Percentiles rank a stretch among this genome's conserved stretches.
Evolutionary conservation across 2,113 vertebrate genomes (phyloP).

Genomic region (Monarcha castaneiventris): DNA sequence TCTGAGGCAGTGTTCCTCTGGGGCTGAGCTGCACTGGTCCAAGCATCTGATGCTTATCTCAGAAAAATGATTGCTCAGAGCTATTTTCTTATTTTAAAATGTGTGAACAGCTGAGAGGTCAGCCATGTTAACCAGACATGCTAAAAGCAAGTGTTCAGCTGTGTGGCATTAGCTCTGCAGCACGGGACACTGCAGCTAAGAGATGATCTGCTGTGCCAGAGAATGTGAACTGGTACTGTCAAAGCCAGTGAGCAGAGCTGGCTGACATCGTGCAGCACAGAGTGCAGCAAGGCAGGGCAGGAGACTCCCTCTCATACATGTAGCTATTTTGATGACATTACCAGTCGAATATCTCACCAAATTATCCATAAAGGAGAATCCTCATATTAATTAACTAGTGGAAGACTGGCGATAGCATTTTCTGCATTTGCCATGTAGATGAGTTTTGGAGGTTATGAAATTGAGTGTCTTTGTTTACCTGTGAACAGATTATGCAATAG

Average conservation of each 20-base stretch:
- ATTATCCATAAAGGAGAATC: neutral
- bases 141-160: slow-evolving; percentile 1
- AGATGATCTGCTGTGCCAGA: neutral
- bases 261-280: neutral
- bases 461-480: neutral
- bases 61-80: slow-evolving; percentile 4
- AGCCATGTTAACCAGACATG: neutral
- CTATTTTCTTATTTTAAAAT: slow-evolving; percentile 27
- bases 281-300: neutral
- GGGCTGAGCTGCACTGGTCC: neutral
- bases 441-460: neutral
- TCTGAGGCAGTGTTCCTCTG: neutral
- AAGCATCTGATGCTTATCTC: neutral
- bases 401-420: neutral
- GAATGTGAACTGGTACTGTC: neutral
- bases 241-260: neutral
- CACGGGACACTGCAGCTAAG: neutral
- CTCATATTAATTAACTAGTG: neutral
- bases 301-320: neutral
- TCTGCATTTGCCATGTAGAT: neutral
- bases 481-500: neutral
- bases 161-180: neutral
- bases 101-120: neutral
- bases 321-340: neutral
- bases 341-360: neutral